These are phyloP conservation scores for Ameiurus melas DNA, from an alignment of 2,113 vertebrate species.

Conservation along the genomic window DNA sequence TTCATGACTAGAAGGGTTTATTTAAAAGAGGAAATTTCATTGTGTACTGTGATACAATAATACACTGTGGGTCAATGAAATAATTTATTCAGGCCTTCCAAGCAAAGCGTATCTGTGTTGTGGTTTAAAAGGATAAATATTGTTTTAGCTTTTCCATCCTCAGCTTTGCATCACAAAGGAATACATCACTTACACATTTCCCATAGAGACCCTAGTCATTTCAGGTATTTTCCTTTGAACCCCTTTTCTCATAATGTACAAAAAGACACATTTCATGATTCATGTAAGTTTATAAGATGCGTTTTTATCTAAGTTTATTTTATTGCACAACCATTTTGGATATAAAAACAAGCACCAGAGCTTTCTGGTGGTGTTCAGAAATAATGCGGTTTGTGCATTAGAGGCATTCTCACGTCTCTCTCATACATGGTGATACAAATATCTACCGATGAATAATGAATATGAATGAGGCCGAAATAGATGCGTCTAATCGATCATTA, in stretches of 20 bases:
- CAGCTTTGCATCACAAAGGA: conserved; percentile 27
- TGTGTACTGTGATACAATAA: conserved; percentile 36
- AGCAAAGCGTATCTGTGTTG: conserved; percentile 44
- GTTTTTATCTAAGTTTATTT: neutral
- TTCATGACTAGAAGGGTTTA: conserved; percentile 36
- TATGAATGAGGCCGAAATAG: neutral
- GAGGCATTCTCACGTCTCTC: neutral
- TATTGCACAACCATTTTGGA: neutral
- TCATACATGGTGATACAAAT: neutral
- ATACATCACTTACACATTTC: neutral
- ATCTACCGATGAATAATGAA: neutral
- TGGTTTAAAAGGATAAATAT: conserved; percentile 39
- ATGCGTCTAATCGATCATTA: conserved; percentile 12
- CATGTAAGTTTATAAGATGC: neutral
- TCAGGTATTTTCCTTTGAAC: neutral
- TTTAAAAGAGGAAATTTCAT: conserved; percentile 40
- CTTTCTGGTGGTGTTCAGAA: neutral
- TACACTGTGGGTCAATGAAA: conserved; percentile 25
- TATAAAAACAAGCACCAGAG: neutral
- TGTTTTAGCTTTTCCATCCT: conserved; percentile 28
- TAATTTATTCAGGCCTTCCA: conserved; percentile 34
- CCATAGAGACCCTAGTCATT: conserved; percentile 22
- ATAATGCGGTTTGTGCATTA: neutral
- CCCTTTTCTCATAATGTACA: neutral
- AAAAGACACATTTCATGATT: neutral